These are phyloP conservation scores for Tricholaema leucomelas DNA, from an alignment of 2,113 vertebrate species.

Conservation along the genomic window DNA sequence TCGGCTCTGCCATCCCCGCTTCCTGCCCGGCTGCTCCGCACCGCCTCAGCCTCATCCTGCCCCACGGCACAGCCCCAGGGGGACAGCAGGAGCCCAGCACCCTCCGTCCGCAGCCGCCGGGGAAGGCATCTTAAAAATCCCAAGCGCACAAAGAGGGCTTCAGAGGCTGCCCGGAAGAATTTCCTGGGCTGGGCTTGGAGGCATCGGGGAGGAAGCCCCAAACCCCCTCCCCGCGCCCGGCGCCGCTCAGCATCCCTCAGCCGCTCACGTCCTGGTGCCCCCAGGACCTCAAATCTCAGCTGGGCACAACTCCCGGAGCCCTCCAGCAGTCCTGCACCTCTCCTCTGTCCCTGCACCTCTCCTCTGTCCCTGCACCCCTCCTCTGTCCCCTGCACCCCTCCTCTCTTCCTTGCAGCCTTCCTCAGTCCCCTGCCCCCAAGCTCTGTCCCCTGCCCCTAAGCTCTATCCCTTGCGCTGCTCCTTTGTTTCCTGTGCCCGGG, in stretches of 20 bases:
- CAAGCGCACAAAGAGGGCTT: slow-evolving; percentile 58
- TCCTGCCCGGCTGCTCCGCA: background rate
- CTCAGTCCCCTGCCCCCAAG: background rate
- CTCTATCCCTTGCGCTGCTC: background rate
- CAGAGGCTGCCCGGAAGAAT: slow-evolving; percentile 54
- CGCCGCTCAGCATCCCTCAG: background rate
- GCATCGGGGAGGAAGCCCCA: background rate
- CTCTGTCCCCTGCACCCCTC: background rate
- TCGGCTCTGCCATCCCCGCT: background rate
- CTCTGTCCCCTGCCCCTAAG: background rate
- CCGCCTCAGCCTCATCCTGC: background rate
- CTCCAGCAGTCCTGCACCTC: background rate
- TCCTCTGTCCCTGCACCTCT: too few species aligned
- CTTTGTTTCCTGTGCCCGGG: background rate
- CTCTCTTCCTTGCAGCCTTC: background rate
- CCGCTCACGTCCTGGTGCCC: accelerated
- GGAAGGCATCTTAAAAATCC: slow-evolving; percentile 56
- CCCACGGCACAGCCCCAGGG: background rate
- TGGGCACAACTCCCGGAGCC: background rate
- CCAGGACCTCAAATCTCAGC: background rate
- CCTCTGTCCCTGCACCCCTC: background rate
- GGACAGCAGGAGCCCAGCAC: too few species aligned
- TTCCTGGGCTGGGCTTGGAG: slow-evolving; percentile 51
- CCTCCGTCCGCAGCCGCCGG: background rate
- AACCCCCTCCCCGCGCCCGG: background rate